Conservation (phyloP, 2,888 invertebrate species). For the Sesia bembeciformis region DNA sequence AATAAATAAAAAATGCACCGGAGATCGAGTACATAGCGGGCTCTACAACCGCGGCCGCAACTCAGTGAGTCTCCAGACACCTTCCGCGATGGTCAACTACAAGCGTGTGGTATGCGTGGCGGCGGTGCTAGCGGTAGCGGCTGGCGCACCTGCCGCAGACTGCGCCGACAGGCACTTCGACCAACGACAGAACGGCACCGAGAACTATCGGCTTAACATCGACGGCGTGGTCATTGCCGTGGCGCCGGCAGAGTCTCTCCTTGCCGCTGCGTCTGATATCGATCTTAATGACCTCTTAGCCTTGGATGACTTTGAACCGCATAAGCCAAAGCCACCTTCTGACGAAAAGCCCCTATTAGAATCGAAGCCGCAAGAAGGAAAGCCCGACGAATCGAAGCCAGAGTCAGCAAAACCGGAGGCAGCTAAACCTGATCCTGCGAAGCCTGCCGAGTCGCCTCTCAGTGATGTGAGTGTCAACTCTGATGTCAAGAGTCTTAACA, state of each 20-base stretch:
- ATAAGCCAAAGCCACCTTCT: slow-evolving; percentile 17
- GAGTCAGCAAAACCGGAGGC: slow-evolving; percentile 12
- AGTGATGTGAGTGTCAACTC: slow-evolving; percentile 36
- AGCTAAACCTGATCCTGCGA: slow-evolving; percentile 11
- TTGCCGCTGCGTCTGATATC: slow-evolving; percentile 69
- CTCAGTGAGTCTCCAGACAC: slow-evolving; percentile 47
- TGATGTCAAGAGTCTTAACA: slow-evolving; percentile 40
- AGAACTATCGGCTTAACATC: slow-evolving; percentile 81
- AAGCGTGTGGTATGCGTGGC: slow-evolving; percentile 45
- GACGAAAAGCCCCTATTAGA: slow-evolving; percentile 12
- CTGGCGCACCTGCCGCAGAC: slow-evolving; percentile 36
- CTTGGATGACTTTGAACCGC: slow-evolving; percentile 27
- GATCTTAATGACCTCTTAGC: slow-evolving; percentile 53
- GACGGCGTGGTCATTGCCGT: slow-evolving; percentile 80
- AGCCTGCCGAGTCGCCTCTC: slow-evolving; percentile 19
- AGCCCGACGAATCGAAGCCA: slow-evolving; percentile 12
- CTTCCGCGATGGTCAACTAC: slow-evolving; percentile 66
- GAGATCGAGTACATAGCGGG: slow-evolving; percentile 58
- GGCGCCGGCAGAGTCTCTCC: slow-evolving; percentile 76
- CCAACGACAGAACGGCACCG: slow-evolving; percentile 85
- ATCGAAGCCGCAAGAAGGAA: slow-evolving; percentile 10
- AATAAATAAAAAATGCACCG: slow-evolving; percentile 71
- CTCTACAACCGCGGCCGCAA: slow-evolving; percentile 32
- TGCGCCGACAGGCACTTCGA: slow-evolving; percentile 68
- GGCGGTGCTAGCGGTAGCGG: slow-evolving; percentile 17